A percentile compares a stretch with the other conserved stretches of the same genome.
Evolutionary conservation across 2,888 invertebrate genomes (phyloP).

Genomic region (Torymus tubicola): DNA sequence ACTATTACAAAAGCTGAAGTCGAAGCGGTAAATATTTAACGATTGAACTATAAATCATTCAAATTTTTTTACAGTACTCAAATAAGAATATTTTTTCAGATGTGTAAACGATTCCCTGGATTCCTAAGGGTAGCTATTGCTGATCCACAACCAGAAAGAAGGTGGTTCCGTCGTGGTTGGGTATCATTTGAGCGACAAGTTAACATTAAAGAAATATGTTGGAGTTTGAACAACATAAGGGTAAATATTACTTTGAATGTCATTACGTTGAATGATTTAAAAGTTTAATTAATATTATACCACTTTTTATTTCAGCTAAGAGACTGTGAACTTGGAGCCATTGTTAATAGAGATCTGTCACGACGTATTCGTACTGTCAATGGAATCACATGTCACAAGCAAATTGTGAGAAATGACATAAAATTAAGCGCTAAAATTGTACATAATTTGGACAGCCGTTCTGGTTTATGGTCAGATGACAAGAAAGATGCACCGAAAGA

Average conservation of each 20-base stretch:
- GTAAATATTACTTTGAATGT: constrained; percentile 73
- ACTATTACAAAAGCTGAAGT: constrained; percentile 97
- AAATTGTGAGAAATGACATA: constrained; percentile 93
- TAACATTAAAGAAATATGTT: constrained; percentile 99
- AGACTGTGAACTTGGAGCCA: constrained; percentile 95
- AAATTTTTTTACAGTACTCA: constrained; percentile 11
- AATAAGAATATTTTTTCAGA: constrained; percentile 77
- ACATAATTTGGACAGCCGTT: constrained; percentile 91
- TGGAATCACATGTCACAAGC: constrained; percentile 92
- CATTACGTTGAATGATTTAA: too few species aligned
- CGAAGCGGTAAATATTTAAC: constrained; percentile 86
- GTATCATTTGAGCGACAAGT: constrained; percentile 97
- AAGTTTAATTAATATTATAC: constrained; percentile 9
- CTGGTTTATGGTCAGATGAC: constrained; percentile 85
- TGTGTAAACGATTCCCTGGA: constrained; percentile 94
- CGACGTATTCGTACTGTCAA: constrained; percentile 94
- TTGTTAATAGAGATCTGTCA: constrained; percentile 97
- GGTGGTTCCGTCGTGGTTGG: constrained; percentile 98
- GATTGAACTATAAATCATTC: not conserved
- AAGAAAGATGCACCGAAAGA: constrained; percentile 70
- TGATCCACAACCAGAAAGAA: constrained; percentile 96
- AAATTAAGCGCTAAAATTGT: constrained; percentile 94
- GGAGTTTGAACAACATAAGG: constrained; percentile 97
- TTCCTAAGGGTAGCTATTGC: constrained; percentile 97
- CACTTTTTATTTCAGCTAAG: constrained; percentile 80